Conservation (phyloP, 1,140 invertebrate genomes). For the Antheraea pernyi region DNA sequence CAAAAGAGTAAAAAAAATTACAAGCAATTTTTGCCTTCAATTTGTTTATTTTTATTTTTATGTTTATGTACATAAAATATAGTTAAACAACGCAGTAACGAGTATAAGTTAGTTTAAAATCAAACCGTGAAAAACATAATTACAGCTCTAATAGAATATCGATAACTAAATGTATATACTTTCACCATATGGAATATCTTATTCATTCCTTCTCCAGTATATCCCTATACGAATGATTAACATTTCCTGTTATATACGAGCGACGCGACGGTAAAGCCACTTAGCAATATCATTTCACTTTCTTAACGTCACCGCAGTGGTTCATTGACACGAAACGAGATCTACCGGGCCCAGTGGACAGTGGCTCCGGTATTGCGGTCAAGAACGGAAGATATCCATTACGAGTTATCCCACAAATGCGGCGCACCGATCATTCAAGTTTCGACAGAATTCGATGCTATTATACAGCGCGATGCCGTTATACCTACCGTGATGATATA, state of each 20-base stretch:
- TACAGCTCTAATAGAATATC: too few species aligned
- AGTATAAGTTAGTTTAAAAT: too few species aligned
- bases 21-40: too few species aligned
- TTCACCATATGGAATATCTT: too few species aligned
- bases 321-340: slow-evolving; percentile 27
- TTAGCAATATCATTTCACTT: slow-evolving; percentile 11
- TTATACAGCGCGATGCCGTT: background rate
- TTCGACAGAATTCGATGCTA: background rate
- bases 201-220: background rate
- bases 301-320: slow-evolving; percentile 7
- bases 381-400: slow-evolving; percentile 38
- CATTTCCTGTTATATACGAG: background rate
- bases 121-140: too few species aligned
- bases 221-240: background rate
- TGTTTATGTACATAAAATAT: too few species aligned
- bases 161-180: too few species aligned
- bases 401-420: slow-evolving; percentile 32
- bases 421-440: slow-evolving; percentile 15
- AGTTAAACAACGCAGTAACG: too few species aligned
- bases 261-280: background rate
- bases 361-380: slow-evolving; percentile 29
- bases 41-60: too few species aligned
- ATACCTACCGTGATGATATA: background rate
- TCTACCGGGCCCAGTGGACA: slow-evolving; percentile 20
- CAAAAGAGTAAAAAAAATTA: too few species aligned